These are phyloP conservation scores for Otolemur crassicaudatus DNA, from an alignment of 2,797 vertebrate genomes.

Conservation along the genomic window DNA sequence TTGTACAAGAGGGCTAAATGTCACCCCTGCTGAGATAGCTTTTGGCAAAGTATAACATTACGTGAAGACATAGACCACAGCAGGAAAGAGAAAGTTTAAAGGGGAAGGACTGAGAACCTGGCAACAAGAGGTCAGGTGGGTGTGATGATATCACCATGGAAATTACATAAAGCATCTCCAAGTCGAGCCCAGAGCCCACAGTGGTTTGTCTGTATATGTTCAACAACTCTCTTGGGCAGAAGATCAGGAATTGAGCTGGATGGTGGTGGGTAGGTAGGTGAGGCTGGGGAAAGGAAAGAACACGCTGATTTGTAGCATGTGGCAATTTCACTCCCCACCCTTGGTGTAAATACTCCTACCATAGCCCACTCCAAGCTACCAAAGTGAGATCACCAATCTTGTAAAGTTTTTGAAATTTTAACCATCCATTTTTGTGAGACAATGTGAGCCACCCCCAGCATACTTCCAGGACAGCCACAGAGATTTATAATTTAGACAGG, in stretches of 20 bases:
- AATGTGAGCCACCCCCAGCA: not conserved
- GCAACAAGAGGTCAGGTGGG: not conserved
- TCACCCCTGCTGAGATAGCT: not conserved
- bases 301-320: not conserved
- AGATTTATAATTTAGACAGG: not conserved
- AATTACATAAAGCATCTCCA: not conserved
- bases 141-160: not conserved
- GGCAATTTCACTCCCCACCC: not conserved
- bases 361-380: not conserved
- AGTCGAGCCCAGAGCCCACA: not conserved
- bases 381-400: not conserved
- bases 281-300: not conserved
- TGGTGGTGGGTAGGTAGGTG: not conserved
- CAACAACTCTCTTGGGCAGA: not conserved
- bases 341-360: not conserved
- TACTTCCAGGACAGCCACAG: no score
- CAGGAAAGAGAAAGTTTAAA: not conserved
- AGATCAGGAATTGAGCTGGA: not conserved
- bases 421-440: not conserved
- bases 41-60: not conserved
- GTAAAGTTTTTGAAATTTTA: not conserved
- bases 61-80: not conserved
- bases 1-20: not conserved
- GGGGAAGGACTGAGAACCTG: not conserved
- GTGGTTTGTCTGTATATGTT: not conserved